These are phyloP conservation scores for Amphipoea oculea DNA, from an alignment of 2,888 invertebrate species.

Conservation along the genomic window DNA sequence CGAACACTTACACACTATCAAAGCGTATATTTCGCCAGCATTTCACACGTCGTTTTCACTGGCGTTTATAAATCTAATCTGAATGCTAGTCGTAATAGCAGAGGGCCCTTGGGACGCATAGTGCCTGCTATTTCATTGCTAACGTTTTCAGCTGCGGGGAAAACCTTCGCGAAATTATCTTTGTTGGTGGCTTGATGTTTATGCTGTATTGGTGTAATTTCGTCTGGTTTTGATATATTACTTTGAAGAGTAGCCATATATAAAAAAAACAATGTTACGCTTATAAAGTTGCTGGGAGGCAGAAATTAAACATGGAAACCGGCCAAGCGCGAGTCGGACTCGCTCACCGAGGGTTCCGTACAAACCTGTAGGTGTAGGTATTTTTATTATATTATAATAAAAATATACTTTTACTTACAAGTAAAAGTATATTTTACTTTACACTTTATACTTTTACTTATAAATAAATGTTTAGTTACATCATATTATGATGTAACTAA, in stretches of 20 bases:
- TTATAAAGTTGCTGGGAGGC: too few relatives aligned
- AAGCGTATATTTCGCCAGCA: conserved; percentile 34
- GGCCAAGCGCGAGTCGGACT: too few relatives aligned
- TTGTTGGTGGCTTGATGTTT: conserved; percentile 3
- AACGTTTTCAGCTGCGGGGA: conserved; percentile 22
- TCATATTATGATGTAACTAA: too few relatives aligned
- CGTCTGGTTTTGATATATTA: not conserved
- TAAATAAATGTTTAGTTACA: too few relatives aligned
- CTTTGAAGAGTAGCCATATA: not conserved
- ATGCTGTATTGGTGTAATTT: not conserved
- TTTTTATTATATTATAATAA: too few relatives aligned
- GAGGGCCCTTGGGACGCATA: conserved; percentile 68
- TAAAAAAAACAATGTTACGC: too few relatives aligned
- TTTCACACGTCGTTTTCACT: conserved; percentile 63
- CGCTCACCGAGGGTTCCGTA: too few relatives aligned
- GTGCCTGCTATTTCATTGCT: conserved; percentile 60
- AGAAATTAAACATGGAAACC: too few relatives aligned
- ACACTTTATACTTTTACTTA: too few relatives aligned
- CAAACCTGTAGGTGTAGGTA: too few relatives aligned
- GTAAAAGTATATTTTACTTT: too few relatives aligned
- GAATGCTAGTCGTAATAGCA: conserved; percentile 69
- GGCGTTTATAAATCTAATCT: conserved; percentile 72
- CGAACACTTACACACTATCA: conserved; percentile 14
- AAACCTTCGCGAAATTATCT: conserved; percentile 34
- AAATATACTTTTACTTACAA: too few relatives aligned